Evolutionary conservation across 2,888 invertebrate species (phyloP).

Genomic region (Harpalus rufipes): DNA sequence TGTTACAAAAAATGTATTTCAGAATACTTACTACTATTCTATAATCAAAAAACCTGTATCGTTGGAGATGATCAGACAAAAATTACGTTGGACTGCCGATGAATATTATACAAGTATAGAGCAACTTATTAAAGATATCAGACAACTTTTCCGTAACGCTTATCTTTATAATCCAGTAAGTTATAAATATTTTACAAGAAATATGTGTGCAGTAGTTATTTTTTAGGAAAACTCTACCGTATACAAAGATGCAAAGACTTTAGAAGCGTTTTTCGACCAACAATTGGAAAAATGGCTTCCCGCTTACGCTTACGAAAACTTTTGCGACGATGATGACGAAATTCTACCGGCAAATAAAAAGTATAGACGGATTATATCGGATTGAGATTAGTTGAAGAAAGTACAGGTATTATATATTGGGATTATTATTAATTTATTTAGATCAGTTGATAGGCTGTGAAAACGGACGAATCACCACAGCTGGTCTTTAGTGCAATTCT

Average conservation of each 20-base stretch:
- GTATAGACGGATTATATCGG: slow-evolving; percentile 78
- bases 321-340: slow-evolving; percentile 77
- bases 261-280: slow-evolving; percentile 92
- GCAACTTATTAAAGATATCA: slow-evolving; percentile 89
- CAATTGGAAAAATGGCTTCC: slow-evolving; percentile 90
- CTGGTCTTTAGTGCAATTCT: slow-evolving; percentile 4
- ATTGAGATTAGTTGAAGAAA: slow-evolving; percentile 70
- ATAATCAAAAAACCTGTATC: slow-evolving; percentile 90
- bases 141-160: slow-evolving; percentile 93
- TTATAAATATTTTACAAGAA: slow-evolving; percentile 68
- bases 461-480: neutral
- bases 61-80: slow-evolving; percentile 89
- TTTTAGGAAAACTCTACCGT: slow-evolving; percentile 86
- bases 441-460: neutral
- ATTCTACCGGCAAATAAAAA: slow-evolving; percentile 79
- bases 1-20: slow-evolving; percentile 69
- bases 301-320: slow-evolving; percentile 82
- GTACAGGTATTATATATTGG: neutral
- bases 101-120: slow-evolving; percentile 87
- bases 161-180: slow-evolving; percentile 90
- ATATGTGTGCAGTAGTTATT: slow-evolving; percentile 29
- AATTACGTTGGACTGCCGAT: slow-evolving; percentile 86
- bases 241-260: slow-evolving; percentile 87
- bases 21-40: slow-evolving; percentile 85
- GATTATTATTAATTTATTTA: slow-evolving; percentile 6